Evolutionary conservation across 2,888 invertebrate genomes (phyloP).

Genomic region (Eulithis testata): DNA sequence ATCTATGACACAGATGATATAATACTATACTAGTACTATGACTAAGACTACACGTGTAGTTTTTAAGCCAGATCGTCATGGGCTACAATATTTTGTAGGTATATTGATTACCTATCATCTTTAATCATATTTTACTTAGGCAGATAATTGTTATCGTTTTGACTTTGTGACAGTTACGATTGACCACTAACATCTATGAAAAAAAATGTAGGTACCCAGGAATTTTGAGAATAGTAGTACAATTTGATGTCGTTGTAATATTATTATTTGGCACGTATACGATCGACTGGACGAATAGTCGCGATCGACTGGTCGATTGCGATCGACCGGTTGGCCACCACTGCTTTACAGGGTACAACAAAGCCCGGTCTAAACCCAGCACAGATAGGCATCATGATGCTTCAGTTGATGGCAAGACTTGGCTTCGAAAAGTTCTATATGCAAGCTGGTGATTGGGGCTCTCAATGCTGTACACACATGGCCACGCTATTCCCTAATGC

Average conservation of each 20-base stretch:
- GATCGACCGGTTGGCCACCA: no score
- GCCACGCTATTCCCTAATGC: slow-evolving; percentile 86
- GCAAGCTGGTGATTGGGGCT: slow-evolving; percentile 93
- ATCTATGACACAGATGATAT: no score
- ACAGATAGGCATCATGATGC: slow-evolving; percentile 86
- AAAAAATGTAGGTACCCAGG: no score
- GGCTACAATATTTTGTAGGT: no score
- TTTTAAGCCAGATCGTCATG: no score
- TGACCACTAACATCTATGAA: no score
- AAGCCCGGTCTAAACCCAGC: slow-evolving; percentile 85
- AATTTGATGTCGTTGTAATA: no score
- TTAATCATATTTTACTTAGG: neutral
- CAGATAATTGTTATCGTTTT: neutral
- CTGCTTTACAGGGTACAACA: slow-evolving; percentile 76
- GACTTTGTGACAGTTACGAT: no score
- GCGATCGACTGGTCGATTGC: no score
- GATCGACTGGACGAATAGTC: no score
- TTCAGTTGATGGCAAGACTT: slow-evolving; percentile 89
- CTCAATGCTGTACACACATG: slow-evolving; percentile 85
- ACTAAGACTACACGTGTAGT: neutral
- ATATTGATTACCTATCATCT: neutral
- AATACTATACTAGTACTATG: no score
- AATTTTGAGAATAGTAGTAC: no score
- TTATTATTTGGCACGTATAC: neutral
- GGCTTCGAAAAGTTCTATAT: slow-evolving; percentile 87